These are phyloP conservation scores for Melanargia galathea DNA, from an alignment of 2,888 invertebrate species.

Conservation along the genomic window DNA sequence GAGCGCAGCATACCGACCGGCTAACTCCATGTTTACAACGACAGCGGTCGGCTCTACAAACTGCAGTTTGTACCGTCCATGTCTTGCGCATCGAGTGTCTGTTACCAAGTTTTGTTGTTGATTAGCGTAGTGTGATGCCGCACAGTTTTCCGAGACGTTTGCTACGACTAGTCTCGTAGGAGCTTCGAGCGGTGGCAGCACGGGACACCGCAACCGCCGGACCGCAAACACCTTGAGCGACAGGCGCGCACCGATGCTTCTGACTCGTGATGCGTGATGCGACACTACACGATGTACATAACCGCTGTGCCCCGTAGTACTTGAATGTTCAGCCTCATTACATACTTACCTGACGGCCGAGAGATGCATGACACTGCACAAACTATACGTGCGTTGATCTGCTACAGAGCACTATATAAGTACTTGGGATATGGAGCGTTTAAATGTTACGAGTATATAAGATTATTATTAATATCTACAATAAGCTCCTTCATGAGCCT, in stretches of 20 bases:
- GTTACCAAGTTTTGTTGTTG: slow-evolving; percentile 76
- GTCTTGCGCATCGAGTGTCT: slow-evolving; percentile 77
- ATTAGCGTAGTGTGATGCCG: slow-evolving; percentile 79
- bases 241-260: slow-evolving; percentile 76
- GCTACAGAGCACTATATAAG: slow-evolving; percentile 64
- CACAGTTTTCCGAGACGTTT: slow-evolving; percentile 68
- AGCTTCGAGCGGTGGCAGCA: slow-evolving; percentile 75
- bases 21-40: slow-evolving; percentile 38
- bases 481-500: background rate
- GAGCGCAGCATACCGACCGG: slow-evolving; percentile 40
- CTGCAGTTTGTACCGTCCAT: slow-evolving; percentile 73
- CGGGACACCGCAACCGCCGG: slow-evolving; percentile 61
- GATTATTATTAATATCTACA: slow-evolving; percentile 7
- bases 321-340: slow-evolving; percentile 62
- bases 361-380: slow-evolving; percentile 75
- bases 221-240: slow-evolving; percentile 74
- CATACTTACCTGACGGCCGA: slow-evolving; percentile 50
- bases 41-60: slow-evolving; percentile 42
- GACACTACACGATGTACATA: slow-evolving; percentile 72
- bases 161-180: slow-evolving; percentile 68
- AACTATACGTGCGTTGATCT: slow-evolving; percentile 68
- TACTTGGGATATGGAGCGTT: slow-evolving; percentile 56
- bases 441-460: slow-evolving; percentile 52
- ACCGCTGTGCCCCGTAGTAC: slow-evolving; percentile 68
- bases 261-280: slow-evolving; percentile 61